phyloP scores from a whole-genome alignment of 2,797 vertebrate genomes.

The Scomberomorus guttatus region DNA sequence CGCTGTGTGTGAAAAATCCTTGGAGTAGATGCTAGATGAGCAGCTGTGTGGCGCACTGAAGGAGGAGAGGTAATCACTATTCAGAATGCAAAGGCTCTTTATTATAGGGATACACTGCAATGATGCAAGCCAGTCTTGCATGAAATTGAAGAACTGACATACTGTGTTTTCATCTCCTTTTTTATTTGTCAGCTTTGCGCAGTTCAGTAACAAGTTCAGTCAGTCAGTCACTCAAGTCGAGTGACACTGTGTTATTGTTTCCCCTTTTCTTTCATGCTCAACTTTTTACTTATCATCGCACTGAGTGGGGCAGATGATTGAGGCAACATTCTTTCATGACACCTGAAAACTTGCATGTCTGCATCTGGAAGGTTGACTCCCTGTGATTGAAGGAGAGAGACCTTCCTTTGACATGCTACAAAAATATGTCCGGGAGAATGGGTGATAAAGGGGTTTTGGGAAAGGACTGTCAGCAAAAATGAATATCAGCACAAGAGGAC shows the following conservation, averaged over 20 bases:
- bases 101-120: conserved; percentile 82
- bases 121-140: conserved; percentile 82
- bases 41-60: conserved; percentile 46
- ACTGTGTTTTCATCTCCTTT: conserved; percentile 81
- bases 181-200: conserved; percentile 78
- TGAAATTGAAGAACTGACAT: conserved; percentile 89
- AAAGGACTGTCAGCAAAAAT: conserved; percentile 81
- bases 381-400: conserved; percentile 66
- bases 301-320: conserved; percentile 55
- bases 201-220: conserved; percentile 78
- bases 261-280: conserved; percentile 23
- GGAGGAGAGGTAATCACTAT: conserved; percentile 79
- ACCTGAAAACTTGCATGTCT: conserved; percentile 54
- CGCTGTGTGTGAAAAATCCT: conserved; percentile 43
- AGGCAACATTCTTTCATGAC: conserved; percentile 54
- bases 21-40: conserved; percentile 38
- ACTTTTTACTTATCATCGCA: conserved; percentile 47
- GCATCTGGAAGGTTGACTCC: conserved; percentile 53
- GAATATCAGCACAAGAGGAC: conserved; percentile 73
- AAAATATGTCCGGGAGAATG: conserved; percentile 78
- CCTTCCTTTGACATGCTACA: conserved; percentile 70
- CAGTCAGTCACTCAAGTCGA: conserved; percentile 70
- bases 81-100: conserved; percentile 80
- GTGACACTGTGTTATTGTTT: conserved; percentile 72
- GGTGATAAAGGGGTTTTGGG: conserved; percentile 75